Conservation (phyloP, 1,140 invertebrate genomes). For the Forficula auricularia region DNA sequence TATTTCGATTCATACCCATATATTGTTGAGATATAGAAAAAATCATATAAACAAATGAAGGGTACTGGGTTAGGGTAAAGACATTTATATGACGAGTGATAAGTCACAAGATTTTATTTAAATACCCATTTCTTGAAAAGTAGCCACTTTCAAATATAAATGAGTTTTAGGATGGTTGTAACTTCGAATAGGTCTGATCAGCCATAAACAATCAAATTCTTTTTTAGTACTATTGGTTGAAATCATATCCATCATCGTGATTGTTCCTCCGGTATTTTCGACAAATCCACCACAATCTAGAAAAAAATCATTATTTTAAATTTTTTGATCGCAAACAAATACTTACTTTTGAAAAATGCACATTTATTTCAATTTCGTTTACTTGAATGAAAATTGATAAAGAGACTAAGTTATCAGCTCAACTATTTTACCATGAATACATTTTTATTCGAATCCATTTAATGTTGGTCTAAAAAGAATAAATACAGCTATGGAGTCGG, state of each 20-base stretch:
- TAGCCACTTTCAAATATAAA: conserved; percentile 44
- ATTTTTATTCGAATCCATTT: too few relatives aligned
- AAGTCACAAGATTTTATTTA: conserved; percentile 3
- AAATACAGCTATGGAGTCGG: too few relatives aligned
- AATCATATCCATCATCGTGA: conserved; percentile 64
- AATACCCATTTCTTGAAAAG: conserved; percentile 46
- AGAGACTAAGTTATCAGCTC: not conserved
- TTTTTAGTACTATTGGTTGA: conserved; percentile 30
- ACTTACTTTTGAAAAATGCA: not conserved
- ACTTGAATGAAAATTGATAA: conserved; percentile 1
- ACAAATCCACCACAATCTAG: conserved; percentile 54
- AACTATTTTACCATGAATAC: too few relatives aligned
- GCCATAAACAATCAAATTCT: conserved; percentile 54
- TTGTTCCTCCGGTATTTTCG: conserved; percentile 50
- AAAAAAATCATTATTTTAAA: too few relatives aligned
- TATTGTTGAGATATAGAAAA: too few relatives aligned
- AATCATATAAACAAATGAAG: too few relatives aligned
- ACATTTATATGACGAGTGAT: too few relatives aligned
- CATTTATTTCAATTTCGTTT: not conserved
- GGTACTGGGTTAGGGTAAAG: too few relatives aligned
- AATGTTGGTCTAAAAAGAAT: too few relatives aligned
- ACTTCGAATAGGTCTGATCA: conserved; percentile 44
- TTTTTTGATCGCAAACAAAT: too few relatives aligned
- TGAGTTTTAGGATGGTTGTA: conserved; percentile 50
- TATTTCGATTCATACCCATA: too few relatives aligned